A percentile compares a stretch with the other conserved stretches of the same genome.
These are phyloP conservation scores for Osmoderma eremita DNA, from an alignment of 2,888 invertebrate genomes.

Conservation along the genomic window DNA sequence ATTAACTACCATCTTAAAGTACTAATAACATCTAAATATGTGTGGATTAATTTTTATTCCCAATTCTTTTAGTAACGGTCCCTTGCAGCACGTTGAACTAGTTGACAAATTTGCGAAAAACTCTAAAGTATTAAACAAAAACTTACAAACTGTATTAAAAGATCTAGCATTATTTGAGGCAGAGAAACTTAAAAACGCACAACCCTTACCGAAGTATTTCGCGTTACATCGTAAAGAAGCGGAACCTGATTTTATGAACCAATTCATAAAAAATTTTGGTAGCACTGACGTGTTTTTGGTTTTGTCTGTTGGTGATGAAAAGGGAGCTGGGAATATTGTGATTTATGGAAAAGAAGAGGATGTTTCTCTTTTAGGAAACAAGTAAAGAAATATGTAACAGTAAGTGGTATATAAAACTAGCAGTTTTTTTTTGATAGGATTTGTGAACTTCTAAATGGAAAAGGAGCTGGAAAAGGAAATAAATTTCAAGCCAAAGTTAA, in stretches of 20 bases:
- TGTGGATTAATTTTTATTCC: slow-evolving; percentile 6
- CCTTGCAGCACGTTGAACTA: slow-evolving; percentile 75
- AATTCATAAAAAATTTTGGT: slow-evolving; percentile 73
- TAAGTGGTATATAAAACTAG: background rate
- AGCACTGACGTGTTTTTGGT: slow-evolving; percentile 71
- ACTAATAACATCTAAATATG: too few species aligned
- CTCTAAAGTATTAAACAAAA: slow-evolving; percentile 72
- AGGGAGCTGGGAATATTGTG: slow-evolving; percentile 68
- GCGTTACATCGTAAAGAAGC: slow-evolving; percentile 77
- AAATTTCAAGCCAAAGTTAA: slow-evolving; percentile 82
- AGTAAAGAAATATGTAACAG: slow-evolving; percentile 63
- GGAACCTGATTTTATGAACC: slow-evolving; percentile 79
- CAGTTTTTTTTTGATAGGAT: slow-evolving; percentile 67
- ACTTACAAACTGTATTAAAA: slow-evolving; percentile 71
- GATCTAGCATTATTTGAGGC: slow-evolving; percentile 79
- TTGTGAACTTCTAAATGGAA: slow-evolving; percentile 75
- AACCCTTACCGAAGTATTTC: slow-evolving; percentile 68
- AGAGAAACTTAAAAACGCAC: slow-evolving; percentile 66
- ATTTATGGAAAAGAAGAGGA: slow-evolving; percentile 68
- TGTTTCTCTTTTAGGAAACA: slow-evolving; percentile 68
- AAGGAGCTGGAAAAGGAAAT: slow-evolving; percentile 79
- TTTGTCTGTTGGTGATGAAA: slow-evolving; percentile 77
- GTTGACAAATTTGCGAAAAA: slow-evolving; percentile 80
- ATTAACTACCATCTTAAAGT: slow-evolving; percentile 78
- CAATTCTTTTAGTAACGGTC: slow-evolving; percentile 70